Evolutionary conservation across 2,797 vertebrate species (phyloP), one percentile per base, ranked within the genome.

Genomic region (Lagocephalus sceleratus): DNA sequence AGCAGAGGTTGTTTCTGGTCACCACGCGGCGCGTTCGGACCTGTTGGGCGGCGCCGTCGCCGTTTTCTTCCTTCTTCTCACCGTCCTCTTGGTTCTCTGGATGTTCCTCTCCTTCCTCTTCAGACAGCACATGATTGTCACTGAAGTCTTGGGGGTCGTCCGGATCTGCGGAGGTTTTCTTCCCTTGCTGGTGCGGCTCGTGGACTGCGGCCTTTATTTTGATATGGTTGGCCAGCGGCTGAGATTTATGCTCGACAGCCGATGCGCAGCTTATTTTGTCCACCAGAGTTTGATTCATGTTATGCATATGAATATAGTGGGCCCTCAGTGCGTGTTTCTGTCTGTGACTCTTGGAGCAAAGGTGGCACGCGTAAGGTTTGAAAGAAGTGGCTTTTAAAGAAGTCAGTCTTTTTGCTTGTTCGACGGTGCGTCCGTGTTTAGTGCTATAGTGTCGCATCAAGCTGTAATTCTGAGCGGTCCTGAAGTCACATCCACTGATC

Each of bases 321-420:
- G 89, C 73, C 61, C 89, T 90, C 81, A 99, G 87, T 43, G 92
- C 92, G 0, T 92, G 92, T 83, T 95, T 96, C 65, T 95, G 91
- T 50, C 91, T 94, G 85, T 95, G 95, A 15, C 89, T 86, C 85
- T 93, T 95, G 76, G 92, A 89, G 86, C 97, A 99, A 82, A 97
- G 91, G 43, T 97, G 95, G 89, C 97, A 99, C 54, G 91, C 87
- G 44, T 96, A 99, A 7, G 97, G 95, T 14, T 92, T 95, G 75
- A 95, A 98, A 1, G 89, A 93, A 84, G 84, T 96, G 81, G 87
- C 94, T 91, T 64, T 93, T 89, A 85, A 63, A 65, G 77, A 79
- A 5, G 79, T 80, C 78, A 98, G 75, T 54, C 87, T 87, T 67
- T 91, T 93, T 48, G 97, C 94, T 56, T 93, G 90, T 60, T 94